A percentile compares a stretch with the other conserved stretches of the same genome.
Conservation (phyloP, 2,113 vertebrate species). For the Octodon degus region DNA sequence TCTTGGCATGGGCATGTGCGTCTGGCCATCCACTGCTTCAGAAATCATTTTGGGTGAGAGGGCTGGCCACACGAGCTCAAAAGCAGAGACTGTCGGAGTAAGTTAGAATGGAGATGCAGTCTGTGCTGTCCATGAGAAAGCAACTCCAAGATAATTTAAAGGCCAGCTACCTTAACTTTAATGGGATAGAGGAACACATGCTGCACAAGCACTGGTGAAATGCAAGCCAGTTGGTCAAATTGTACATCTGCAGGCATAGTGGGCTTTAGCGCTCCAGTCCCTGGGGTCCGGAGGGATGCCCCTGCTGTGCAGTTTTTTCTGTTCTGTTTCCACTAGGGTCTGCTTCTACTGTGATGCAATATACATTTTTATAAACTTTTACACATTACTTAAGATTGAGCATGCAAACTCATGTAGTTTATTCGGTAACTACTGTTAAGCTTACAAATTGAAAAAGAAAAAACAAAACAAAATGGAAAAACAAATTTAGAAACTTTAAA, state of each 20-base stretch:
- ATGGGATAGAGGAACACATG: neutral
- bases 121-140: neutral
- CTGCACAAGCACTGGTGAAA: neutral
- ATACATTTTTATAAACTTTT: neutral
- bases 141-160: neutral
- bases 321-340: neutral
- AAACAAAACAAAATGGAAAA: neutral
- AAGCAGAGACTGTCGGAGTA: neutral
- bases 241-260: neutral
- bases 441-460: neutral
- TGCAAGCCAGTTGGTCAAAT: neutral
- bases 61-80: too few species aligned
- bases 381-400: neutral
- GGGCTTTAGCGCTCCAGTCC: too few species aligned
- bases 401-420: neutral
- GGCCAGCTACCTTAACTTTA: neutral
- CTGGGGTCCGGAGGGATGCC: too few species aligned
- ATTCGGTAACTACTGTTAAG: neutral
- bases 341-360: neutral
- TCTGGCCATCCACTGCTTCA: too few species aligned
- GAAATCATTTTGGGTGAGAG: too few species aligned
- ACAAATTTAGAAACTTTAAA: neutral
- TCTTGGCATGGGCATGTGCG: too few species aligned
- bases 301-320: too few species aligned
- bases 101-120: neutral